Conservation (phyloP, 2,888 invertebrate species). For the Idaea dimidiata region DNA sequence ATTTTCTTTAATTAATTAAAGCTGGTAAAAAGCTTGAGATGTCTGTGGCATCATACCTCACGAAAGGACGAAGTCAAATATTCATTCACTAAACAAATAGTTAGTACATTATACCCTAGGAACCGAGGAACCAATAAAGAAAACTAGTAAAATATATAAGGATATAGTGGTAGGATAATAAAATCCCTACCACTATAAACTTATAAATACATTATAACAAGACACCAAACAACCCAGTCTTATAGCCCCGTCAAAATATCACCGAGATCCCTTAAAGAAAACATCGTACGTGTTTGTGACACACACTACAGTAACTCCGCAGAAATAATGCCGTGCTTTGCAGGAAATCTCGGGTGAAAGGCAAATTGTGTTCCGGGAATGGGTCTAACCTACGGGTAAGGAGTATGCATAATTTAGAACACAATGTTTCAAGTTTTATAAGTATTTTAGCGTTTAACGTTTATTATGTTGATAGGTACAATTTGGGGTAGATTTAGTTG, state of each 20-base stretch:
- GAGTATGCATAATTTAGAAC: slow-evolving; percentile 42
- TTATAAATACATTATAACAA: background rate
- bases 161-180: background rate
- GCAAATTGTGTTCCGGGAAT: slow-evolving; percentile 53
- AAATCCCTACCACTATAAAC: background rate
- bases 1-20: too few species aligned
- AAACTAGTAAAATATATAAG: too few species aligned
- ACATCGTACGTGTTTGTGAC: slow-evolving; percentile 30
- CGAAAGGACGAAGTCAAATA: too few species aligned
- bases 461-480: background rate
- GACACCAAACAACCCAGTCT: background rate
- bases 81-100: too few species aligned
- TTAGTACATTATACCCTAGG: too few species aligned
- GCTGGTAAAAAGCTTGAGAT: too few species aligned
- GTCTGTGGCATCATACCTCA: too few species aligned
- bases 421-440: background rate
- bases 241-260: background rate
- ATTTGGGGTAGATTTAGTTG: background rate
- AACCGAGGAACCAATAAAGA: too few species aligned
- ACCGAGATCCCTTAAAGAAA: background rate
- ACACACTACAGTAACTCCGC: slow-evolving; percentile 43
- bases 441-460: background rate
- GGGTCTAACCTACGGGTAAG: slow-evolving; percentile 33
- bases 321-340: slow-evolving; percentile 48
- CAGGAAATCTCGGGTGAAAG: slow-evolving; percentile 55